A percentile compares a stretch with the other conserved stretches of the same genome.
phyloP scores from a whole-genome alignment of 2,888 invertebrate genomes.

The Electrophaes corylata region DNA sequence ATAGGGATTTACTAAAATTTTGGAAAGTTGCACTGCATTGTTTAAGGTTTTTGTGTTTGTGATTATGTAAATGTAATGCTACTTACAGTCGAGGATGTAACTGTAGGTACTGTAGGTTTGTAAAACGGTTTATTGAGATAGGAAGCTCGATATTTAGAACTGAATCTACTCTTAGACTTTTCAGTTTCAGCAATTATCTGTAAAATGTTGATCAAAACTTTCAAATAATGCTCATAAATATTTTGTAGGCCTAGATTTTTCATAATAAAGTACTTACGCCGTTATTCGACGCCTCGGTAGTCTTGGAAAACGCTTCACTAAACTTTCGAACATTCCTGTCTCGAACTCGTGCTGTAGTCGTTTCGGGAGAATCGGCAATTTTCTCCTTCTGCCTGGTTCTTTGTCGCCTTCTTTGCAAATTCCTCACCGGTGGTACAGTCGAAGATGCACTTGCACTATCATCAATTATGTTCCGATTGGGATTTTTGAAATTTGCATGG shows the following conservation, averaged over 20 bases:
- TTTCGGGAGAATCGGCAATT: conserved; percentile 47
- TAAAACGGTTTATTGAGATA: conserved; percentile 84
- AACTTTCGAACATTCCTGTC: conserved; percentile 66
- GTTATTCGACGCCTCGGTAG: conserved; percentile 72
- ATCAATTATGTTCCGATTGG: conserved; percentile 44
- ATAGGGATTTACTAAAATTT: conserved; percentile 32
- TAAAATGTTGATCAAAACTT: conserved; percentile 48
- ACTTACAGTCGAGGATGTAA: conserved; percentile 83
- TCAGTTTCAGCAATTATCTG: conserved; percentile 75
- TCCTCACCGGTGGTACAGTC: conserved; percentile 61
- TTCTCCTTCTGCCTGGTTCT: conserved; percentile 50
- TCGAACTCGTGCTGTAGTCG: conserved; percentile 52
- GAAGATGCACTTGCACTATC: conserved; percentile 52
- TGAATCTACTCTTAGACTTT: conserved; percentile 82
- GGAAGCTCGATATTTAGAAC: conserved; percentile 84
- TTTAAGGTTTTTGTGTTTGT: conserved; percentile 16
- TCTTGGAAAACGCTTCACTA: conserved; percentile 68
- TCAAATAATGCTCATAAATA: conserved; percentile 15
- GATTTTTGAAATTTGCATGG: conserved; percentile 70
- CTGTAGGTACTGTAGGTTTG: conserved; percentile 86
- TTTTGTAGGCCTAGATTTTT: neutral
- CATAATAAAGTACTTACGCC: conserved; percentile 63
- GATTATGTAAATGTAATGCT: conserved; percentile 43
- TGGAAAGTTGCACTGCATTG: conserved; percentile 41
- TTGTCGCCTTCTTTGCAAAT: conserved; percentile 67